Evolutionary conservation across 2,888 invertebrate genomes (phyloP).

Genomic region (Leptogaster cylindrica): DNA sequence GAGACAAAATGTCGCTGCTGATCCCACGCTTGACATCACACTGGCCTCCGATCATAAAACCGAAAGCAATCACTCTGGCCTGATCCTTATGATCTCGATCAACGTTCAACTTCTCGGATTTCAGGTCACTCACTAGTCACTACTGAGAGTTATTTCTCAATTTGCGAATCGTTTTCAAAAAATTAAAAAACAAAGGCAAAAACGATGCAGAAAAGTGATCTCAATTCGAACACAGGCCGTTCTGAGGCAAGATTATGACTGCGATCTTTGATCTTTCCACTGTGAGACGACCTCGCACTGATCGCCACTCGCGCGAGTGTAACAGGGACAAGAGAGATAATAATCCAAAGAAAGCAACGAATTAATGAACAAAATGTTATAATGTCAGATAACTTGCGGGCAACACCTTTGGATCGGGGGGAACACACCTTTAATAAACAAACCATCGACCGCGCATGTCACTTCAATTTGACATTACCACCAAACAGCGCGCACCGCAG

Average conservation of each 20-base stretch:
- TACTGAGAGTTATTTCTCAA: background rate
- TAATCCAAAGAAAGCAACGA: conserved; percentile 6
- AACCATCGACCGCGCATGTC: conserved; percentile 51
- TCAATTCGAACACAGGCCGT: background rate
- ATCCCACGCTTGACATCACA: conserved; percentile 18
- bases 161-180: background rate
- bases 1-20: background rate
- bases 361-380: conserved; percentile 2
- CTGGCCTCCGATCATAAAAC: background rate
- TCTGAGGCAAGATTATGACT: conserved; percentile 51
- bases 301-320: conserved; percentile 34
- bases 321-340: conserved; percentile 38
- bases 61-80: conserved; percentile 7
- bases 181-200: background rate
- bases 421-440: conserved; percentile 52
- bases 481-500: conserved; percentile 16
- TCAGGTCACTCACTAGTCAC: background rate
- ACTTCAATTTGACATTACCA: conserved; percentile 50
- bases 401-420: conserved; percentile 33
- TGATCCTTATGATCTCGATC: background rate
- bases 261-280: conserved; percentile 56
- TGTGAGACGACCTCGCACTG: conserved; percentile 40
- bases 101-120: background rate
- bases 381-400: background rate
- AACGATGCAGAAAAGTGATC: background rate